Base-by-base conservation (phyloP, 1,140 invertebrate genomes). In the Agrypnia vestita region DNA sequence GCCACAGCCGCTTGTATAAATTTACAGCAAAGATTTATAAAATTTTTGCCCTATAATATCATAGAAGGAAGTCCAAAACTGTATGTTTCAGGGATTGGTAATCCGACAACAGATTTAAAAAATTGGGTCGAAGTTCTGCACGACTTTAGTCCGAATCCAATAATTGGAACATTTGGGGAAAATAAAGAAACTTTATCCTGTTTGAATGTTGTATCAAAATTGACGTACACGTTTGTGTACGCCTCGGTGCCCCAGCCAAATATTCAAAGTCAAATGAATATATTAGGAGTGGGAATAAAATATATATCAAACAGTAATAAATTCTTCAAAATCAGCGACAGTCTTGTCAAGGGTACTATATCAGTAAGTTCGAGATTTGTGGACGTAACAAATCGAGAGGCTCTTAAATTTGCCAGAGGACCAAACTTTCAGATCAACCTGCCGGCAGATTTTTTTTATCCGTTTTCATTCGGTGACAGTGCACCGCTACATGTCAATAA, bases 401-500 rank as follows among this genome's bases (percentile, higher is more conserved):
- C 87, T 17, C 89, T 88, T 55, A 87, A 89, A 64, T 91, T 91
- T 83, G 91, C 91, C 19, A 89, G 91, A 76, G 90, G 91, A 21
- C 92, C 93, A 47, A 90, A 91, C 61, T 88, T 93, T 75, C 90
- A 92, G 77, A 88, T 93, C 49, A 90, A 90, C 84, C 86, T 94
- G 11, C 93, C 93, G 3, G 88, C 90, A 72, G 93, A 94, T 84
- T 95, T 94, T 85, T 94, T 94, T 85, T 94, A 94, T 85, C 94
- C 94, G 43, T 94, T 94, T 84, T 76, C 85, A 17, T 80, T 84
- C 17, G 80, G 78, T 46, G 15, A 19, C n/a, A 10, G 62, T 17
- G 35, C 51, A 74, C 61, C 19, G 53, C 19, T 49, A 47, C 43
- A 47, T 4, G 62, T 9, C n/a, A 9, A 55, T 12, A 56, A 3